Conservation (phyloP, 2,888 invertebrate genomes). For the Dyspetes luteomarginatus region DNA sequence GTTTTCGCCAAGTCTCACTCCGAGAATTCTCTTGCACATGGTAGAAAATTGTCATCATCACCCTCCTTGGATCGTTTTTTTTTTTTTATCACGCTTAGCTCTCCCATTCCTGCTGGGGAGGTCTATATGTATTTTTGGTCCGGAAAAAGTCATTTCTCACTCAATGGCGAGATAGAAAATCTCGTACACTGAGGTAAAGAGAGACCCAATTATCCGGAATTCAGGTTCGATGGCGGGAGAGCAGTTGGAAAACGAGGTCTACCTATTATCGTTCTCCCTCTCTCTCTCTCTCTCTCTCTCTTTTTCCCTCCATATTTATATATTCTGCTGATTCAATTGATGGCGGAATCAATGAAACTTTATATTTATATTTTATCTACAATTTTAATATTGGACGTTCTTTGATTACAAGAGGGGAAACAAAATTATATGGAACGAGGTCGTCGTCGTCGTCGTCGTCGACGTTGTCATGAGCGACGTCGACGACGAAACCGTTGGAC, state of each 20-base stretch:
- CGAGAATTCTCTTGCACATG: constrained; percentile 14
- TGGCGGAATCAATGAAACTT: too few relatives aligned
- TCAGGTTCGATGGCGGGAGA: too few relatives aligned
- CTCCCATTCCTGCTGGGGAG: background rate
- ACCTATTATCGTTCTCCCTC: too few relatives aligned
- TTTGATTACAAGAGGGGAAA: constrained; percentile 5
- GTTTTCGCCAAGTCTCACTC: constrained; percentile 14
- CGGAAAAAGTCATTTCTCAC: background rate
- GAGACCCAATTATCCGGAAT: too few relatives aligned
- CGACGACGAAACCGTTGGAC: background rate
- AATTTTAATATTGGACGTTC: background rate
- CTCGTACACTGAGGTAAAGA: too few relatives aligned
- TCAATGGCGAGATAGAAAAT: too few relatives aligned
- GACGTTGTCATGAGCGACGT: constrained; percentile 3
- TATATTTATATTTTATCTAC: too few relatives aligned
- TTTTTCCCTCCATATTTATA: too few relatives aligned
- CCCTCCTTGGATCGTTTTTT: constrained; percentile 1
- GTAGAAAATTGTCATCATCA: constrained; percentile 42
- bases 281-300: too few relatives aligned
- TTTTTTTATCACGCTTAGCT: background rate
- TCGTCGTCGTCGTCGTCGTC: constrained; percentile 6
- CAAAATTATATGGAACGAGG: constrained; percentile 13
- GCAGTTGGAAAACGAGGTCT: too few relatives aligned
- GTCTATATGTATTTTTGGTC: background rate
- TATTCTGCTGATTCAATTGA: too few relatives aligned